Base-by-base conservation (phyloP, 2,888 invertebrate genomes). In the Megaustenia siamemsis region DNA sequence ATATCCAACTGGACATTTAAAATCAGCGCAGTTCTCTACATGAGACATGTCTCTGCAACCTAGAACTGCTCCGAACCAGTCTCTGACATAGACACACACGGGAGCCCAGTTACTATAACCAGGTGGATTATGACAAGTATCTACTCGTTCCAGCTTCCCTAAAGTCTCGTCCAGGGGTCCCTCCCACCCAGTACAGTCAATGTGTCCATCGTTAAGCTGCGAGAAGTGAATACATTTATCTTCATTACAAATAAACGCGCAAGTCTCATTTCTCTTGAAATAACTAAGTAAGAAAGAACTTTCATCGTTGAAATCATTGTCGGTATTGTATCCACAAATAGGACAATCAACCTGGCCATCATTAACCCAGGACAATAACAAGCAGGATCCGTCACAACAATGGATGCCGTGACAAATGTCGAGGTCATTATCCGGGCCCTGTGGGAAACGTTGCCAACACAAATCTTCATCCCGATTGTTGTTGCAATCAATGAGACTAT, bases 131-230 rank as follows among this genome's bases (percentile, higher is more conserved):
- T n/a, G n/a, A n/a, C n/a, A n/a, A n/a, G n/a, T n/a, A n/a, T n/a
- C n/a, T n/a, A n/a, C n/a, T 24, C 24, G 38, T 35, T 79, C 79
- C 0, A 79, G 49, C 1, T 28, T 43, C 32, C 79, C 79, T 32
- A 66, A 24, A 0, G 79, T 68, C 12, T 79, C 79, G 49, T 79
- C 79, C 1, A 79, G 12, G 12, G 79, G 79, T n/a, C 79, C 79
- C 32, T 79, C 79, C 0, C 49, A 68, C 1, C 79, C 79, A 4
- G 28, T 45, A 21, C 79, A 79, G 32, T 79, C 79, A 24, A 79
- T 1, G 1, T 68, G 21, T 68, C 79, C 68, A 68, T 79, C 78
- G 6, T 40, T 63, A 35, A 78, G 38, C n/a, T 63, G 63, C 5
- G 5, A 15, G 1, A n/a, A 43, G 2, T 63, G 28, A 10, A 78